These are phyloP conservation scores for Epinephelus cyanopodus DNA, from an alignment of 2,113 vertebrate species.

Conservation along the genomic window DNA sequence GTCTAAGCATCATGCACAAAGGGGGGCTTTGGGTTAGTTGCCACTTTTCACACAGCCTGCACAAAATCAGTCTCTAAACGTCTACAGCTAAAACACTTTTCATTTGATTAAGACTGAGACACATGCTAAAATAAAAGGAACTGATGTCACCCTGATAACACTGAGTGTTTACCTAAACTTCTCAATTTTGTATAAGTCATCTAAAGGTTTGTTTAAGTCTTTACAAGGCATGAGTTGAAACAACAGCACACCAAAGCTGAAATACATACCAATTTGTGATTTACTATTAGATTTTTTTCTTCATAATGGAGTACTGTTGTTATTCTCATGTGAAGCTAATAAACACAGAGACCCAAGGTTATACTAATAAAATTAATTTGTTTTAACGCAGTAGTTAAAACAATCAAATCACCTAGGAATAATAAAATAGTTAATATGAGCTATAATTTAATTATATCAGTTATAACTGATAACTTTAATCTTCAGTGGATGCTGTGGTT, in stretches of 20 bases:
- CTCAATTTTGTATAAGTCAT: too few relatives aligned
- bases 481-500: neutral
- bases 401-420: neutral
- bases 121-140: neutral
- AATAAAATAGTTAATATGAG: neutral
- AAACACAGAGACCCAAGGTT: neutral
- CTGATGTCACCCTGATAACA: neutral
- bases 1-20: neutral
- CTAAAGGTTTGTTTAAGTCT: neutral
- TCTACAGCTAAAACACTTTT: neutral
- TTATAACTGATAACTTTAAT: neutral
- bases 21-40: neutral
- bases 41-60: too few relatives aligned
- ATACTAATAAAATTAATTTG: neutral
- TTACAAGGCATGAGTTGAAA: neutral
- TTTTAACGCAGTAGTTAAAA: neutral
- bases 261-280: neutral
- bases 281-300: neutral
- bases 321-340: neutral
- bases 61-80: neutral
- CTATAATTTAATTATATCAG: neutral
- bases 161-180: neutral
- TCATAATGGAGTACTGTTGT: neutral
- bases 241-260: neutral
- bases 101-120: neutral